phyloP scores from a whole-genome alignment of 2,113 vertebrate genomes.

The Rhadina sibilatrix region DNA sequence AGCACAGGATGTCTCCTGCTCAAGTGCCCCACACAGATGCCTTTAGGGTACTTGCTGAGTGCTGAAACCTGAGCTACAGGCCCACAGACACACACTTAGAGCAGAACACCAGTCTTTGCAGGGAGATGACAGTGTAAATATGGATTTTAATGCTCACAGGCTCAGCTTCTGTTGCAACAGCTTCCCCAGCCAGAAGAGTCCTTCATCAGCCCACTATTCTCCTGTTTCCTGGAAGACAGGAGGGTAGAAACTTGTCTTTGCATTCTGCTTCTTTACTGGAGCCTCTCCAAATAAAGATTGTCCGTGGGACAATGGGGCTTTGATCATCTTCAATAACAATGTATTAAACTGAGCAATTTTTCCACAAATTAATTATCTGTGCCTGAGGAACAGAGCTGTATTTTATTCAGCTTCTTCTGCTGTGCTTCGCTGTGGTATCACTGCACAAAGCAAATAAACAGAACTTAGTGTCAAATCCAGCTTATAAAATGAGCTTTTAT shows the following conservation, averaged over 20 bases:
- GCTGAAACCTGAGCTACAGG: not conserved
- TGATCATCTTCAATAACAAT: not conserved
- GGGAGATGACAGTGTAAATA: not conserved
- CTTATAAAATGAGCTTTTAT: slow-evolving; percentile 32
- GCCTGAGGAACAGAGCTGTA: not conserved
- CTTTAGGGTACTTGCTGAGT: not conserved
- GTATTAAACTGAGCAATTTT: not conserved
- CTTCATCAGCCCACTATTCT: not conserved
- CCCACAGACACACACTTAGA: not conserved
- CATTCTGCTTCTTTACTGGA: not conserved
- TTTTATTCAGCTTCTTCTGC: not conserved
- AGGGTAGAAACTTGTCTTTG: not conserved
- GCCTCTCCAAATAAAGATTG: not conserved
- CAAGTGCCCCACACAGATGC: not conserved
- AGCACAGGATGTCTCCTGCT: not conserved
- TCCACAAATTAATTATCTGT: slow-evolving; percentile 17
- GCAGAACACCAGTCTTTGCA: not conserved
- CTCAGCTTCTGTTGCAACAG: not conserved
- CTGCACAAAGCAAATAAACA: slow-evolving; percentile 48
- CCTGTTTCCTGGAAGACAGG: not conserved
- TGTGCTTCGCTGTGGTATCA: not conserved
- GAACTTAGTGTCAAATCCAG: slow-evolving; percentile 30
- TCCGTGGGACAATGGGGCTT: not conserved
- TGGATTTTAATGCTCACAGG: not conserved
- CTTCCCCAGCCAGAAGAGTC: not conserved